phyloP scores from a whole-genome alignment of 2,888 invertebrate genomes.

The Halictus quadricinctus region DNA sequence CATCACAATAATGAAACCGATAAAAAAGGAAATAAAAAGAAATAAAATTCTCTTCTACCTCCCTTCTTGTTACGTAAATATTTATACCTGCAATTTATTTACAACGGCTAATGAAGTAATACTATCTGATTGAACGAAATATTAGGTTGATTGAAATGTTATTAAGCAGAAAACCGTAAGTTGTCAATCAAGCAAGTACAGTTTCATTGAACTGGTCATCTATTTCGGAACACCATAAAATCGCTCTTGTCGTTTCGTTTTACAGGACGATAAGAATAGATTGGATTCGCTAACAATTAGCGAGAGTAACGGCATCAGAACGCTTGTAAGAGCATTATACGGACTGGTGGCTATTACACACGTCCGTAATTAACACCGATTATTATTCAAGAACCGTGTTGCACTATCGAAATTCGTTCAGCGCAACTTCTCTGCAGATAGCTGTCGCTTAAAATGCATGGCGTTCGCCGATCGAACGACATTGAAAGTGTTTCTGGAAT shows the following conservation, averaged over 20 bases:
- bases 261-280: slow-evolving; percentile 22
- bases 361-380: slow-evolving; percentile 70
- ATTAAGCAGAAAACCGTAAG: neutral
- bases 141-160: too few species aligned
- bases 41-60: too few species aligned
- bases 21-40: too few species aligned
- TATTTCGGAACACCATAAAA: neutral
- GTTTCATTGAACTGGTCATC: neutral
- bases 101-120: neutral
- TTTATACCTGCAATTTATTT: neutral
- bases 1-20: too few species aligned
- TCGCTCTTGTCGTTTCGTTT: neutral
- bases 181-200: neutral
- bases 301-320: neutral
- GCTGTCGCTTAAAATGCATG: slow-evolving; percentile 70
- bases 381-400: slow-evolving; percentile 67
- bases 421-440: slow-evolving; percentile 50
- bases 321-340: slow-evolving; percentile 18
- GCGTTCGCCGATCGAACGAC: slow-evolving; percentile 52
- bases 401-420: slow-evolving; percentile 63
- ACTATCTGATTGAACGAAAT: too few species aligned
- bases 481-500: slow-evolving; percentile 57
- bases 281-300: slow-evolving; percentile 36
- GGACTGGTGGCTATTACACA: slow-evolving; percentile 54
- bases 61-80: too few species aligned